phyloP scores from a whole-genome alignment of 2,113 vertebrate genomes.

The Stegastes partitus region DNA sequence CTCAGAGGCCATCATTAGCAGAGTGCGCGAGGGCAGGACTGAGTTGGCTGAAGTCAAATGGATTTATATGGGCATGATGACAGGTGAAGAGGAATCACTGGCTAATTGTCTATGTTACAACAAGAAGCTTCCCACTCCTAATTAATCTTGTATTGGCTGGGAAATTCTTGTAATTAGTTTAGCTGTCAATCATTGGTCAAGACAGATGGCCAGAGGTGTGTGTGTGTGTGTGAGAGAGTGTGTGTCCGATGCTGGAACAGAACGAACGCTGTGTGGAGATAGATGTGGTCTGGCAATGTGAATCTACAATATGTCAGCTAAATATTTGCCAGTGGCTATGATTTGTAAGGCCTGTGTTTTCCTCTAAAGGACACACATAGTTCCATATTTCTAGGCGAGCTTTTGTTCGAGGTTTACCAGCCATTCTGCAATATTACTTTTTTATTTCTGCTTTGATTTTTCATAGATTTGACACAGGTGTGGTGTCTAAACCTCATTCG shows the following conservation, averaged over 20 bases:
- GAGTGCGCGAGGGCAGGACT: conserved; percentile 36
- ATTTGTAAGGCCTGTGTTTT: background rate
- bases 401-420: background rate
- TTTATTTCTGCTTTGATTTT: background rate
- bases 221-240: background rate
- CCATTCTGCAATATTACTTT: background rate
- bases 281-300: conserved; percentile 3
- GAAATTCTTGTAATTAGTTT: conserved; percentile 61
- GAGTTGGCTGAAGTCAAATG: conserved; percentile 48
- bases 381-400: background rate
- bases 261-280: conserved; percentile 1
- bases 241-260: conserved; percentile 11
- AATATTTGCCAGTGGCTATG: background rate
- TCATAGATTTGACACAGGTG: background rate
- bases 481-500: background rate
- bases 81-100: conserved; percentile 47
- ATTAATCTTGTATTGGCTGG: conserved; percentile 53
- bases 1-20: conserved; percentile 62
- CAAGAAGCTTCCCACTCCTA: conserved; percentile 44
- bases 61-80: conserved; percentile 56
- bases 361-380: background rate
- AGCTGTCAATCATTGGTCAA: conserved; percentile 63
- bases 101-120: conserved; percentile 44
- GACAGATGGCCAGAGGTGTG: conserved; percentile 28
- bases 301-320: conserved; percentile 11